Evolutionary conservation across 2,113 vertebrate species (phyloP), one percentile per base, ranked within the genome.

Genomic region (Sinocyclocheilus maitianheensis): DNA sequence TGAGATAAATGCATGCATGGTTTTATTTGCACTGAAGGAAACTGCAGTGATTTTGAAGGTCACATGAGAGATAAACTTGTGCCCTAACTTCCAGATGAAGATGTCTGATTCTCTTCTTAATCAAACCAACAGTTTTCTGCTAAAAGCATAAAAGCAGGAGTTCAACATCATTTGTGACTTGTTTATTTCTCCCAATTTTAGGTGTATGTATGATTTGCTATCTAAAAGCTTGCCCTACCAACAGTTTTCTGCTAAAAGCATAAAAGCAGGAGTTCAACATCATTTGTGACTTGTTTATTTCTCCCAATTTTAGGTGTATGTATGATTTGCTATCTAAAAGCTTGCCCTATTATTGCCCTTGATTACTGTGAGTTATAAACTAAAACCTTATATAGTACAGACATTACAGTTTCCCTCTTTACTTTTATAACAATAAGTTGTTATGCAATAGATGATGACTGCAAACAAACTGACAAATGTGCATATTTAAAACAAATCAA

Each of bases 11-110:
- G 84, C 84, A 85, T 88, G 87, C 5, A 62, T 74, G 84, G 30
- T 76, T 77, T 77, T 82, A 78, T 72, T 85, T 88, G 62, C 53
- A 71, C 78, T 81, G 26, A 76, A 71, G 79, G 60, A 85, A 69
- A 69, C 48, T 79, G 84, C 78, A 85, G 65, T 69, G 30, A 79
- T 69, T 85, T 63, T 65, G 26, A 72, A 37, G 63, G 30, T 62
- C n/a, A 81, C 37, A 40, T 69, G 72, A 69, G 71, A 48, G 62
- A 74, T 81, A 81, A 83, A 82, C 18, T 22, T 75, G 26, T 34
- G 82, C 51, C 53, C 82, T 43, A 43, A 43, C 43, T 51, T 82
- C 63, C 18, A 71, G 22, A 82, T 53, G 63, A 71, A 37, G 18
- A 34, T 3, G 26, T 71, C 10, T 71, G 26, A 3, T 10, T 82